These are phyloP conservation scores for Carterocephalus palaemon DNA, from an alignment of 2,888 invertebrate species.

Conservation along the genomic window DNA sequence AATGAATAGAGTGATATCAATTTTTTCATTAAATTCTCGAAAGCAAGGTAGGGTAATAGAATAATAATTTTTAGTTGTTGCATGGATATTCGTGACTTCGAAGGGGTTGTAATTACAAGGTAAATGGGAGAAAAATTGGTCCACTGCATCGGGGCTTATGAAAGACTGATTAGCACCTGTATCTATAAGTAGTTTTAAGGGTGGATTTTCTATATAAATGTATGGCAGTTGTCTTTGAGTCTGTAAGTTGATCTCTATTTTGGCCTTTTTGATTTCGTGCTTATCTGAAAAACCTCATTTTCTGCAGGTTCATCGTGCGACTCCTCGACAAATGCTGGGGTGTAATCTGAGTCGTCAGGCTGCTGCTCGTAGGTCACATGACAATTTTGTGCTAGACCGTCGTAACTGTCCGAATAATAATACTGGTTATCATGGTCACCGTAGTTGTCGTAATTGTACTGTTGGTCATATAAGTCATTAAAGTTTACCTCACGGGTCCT, in stretches of 20 bases:
- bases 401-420: neutral
- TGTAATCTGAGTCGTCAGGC: neutral
- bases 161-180: slow-evolving; percentile 18
- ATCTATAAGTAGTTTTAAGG: slow-evolving; percentile 27
- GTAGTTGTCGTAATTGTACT: slow-evolving; percentile 22
- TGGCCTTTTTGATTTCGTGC: slow-evolving; percentile 1
- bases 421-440: slow-evolving; percentile 17
- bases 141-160: slow-evolving; percentile 16
- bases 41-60: slow-evolving; percentile 35
- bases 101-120: slow-evolving; percentile 31
- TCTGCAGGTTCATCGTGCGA: neutral
- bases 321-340: slow-evolving; percentile 1
- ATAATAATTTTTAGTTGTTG: slow-evolving; percentile 29
- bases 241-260: slow-evolving; percentile 28
- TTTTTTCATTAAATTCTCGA: slow-evolving; percentile 26
- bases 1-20: slow-evolving; percentile 15
- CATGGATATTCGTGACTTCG: slow-evolving; percentile 35
- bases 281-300: slow-evolving; percentile 9
- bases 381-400: neutral
- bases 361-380: slow-evolving; percentile 1
- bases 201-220: slow-evolving; percentile 23
- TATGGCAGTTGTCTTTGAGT: slow-evolving; percentile 27
- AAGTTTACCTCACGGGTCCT: slow-evolving; percentile 30
- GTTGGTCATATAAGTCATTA: slow-evolving; percentile 26
- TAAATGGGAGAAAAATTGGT: slow-evolving; percentile 21